A percentile compares a stretch with the other conserved stretches of the same genome.
phyloP scores from a whole-genome alignment of 2,888 invertebrate genomes.

The Thera obeliscata region DNA sequence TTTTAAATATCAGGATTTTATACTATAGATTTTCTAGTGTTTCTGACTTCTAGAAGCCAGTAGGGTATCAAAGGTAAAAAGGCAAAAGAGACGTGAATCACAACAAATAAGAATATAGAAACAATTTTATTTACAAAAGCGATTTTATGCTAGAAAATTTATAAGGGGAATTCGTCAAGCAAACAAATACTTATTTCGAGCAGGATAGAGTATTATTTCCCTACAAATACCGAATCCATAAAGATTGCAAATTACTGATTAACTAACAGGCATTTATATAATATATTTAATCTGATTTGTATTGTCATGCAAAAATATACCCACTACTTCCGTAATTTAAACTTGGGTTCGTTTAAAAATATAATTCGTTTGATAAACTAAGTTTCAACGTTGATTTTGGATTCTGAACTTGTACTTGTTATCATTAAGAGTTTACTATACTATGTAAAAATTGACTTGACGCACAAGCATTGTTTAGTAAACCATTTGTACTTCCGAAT shows the following conservation, averaged over 20 bases:
- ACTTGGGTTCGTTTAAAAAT: slow-evolving; percentile 17
- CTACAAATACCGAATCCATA: slow-evolving; percentile 12
- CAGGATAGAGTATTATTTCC: not conserved
- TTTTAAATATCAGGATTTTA: too few species aligned
- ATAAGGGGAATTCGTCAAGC: not conserved
- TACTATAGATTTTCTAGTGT: not conserved
- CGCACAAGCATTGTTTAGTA: slow-evolving; percentile 35
- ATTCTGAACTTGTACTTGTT: not conserved
- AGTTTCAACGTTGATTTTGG: slow-evolving; percentile 12
- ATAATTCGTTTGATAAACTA: slow-evolving; percentile 19
- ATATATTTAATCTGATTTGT: slow-evolving; percentile 13
- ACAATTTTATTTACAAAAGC: slow-evolving; percentile 27
- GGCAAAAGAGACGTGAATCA: slow-evolving; percentile 59
- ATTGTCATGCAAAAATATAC: slow-evolving; percentile 30
- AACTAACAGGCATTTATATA: slow-evolving; percentile 9
- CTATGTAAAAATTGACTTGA: slow-evolving; percentile 14
- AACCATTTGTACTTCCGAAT: slow-evolving; percentile 58
- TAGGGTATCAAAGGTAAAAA: slow-evolving; percentile 24
- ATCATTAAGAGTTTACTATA: slow-evolving; percentile 10
- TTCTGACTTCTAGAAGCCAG: not conserved
- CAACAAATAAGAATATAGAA: slow-evolving; percentile 39
- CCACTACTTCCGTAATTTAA: slow-evolving; percentile 8
- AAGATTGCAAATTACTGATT: slow-evolving; percentile 5
- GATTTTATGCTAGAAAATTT: slow-evolving; percentile 7
- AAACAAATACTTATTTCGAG: not conserved